Percentiles rank a stretch among this genome's conserved stretches.
Evolutionary conservation across 2,113 vertebrate genomes (phyloP).

Genomic region (Columba janthina): DNA sequence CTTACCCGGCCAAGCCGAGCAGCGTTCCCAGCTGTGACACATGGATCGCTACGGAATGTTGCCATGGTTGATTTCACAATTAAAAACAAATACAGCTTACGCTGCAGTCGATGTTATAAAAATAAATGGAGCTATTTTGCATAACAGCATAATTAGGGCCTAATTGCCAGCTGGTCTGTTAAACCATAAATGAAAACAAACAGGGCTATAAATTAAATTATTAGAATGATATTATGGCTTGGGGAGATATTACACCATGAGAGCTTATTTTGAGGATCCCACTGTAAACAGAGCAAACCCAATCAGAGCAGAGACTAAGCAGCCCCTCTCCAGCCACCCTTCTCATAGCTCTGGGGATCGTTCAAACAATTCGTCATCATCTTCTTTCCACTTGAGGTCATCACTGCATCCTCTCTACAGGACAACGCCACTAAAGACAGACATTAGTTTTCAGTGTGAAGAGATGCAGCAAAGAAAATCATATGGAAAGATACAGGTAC

Average conservation of each 20-base stretch:
- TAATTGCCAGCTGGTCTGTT: constrained; percentile 57
- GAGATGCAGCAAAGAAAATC: not conserved
- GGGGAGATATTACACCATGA: constrained; percentile 27
- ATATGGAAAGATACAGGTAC: not conserved
- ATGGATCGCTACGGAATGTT: not conserved
- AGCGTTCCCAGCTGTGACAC: constrained; percentile 46
- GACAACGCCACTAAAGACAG: not conserved
- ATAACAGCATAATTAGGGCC: constrained; percentile 57
- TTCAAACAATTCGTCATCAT: not conserved
- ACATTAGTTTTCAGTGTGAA: not conserved
- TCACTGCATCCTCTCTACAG: not conserved
- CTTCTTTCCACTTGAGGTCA: not conserved
- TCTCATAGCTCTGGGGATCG: not conserved
- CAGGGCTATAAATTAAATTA: constrained; percentile 53
- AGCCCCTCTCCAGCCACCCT: not conserved
- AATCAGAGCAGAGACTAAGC: not conserved
- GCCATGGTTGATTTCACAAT: constrained; percentile 39
- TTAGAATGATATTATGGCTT: constrained; percentile 26
- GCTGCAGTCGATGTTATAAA: constrained; percentile 34
- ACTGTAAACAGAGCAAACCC: not conserved
- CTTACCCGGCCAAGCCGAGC: not conserved
- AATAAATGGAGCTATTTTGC: constrained; percentile 56
- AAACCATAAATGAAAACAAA: constrained; percentile 59
- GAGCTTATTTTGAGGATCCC: not conserved
- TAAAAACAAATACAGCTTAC: constrained; percentile 34